Base-by-base conservation (phyloP, 2,797 vertebrate genomes). In the Percopsis omiscomaycus region DNA sequence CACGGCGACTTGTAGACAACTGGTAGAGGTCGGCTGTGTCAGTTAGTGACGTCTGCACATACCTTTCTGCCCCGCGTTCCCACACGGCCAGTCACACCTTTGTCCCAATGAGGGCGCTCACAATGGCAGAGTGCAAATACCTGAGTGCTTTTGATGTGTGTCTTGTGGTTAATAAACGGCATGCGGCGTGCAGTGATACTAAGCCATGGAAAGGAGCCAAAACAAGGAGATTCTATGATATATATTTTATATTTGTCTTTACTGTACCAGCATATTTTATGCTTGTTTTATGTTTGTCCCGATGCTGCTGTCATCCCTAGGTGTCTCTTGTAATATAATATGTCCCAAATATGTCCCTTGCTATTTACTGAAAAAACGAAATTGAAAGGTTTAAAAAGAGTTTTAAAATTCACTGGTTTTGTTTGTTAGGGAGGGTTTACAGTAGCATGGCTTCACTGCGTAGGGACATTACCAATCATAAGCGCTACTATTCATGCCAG, bases 101-200 rank as follows among this genome's bases (percentile, higher is more conserved):
- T 54, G 66, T 76, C 61, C 73, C 6, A 6, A 75, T 1, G 81
- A 74, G 59, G 60, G 27, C 32, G 44, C 66, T 54, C 58, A 68
- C 77, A 69, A 78, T 68, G 80, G 82, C 76, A 60, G 59, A 71
- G 81, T 27, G 75, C 74, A 82, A 84, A 84, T 71, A 59, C 71
- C 55, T 28, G 57, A 68, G 59, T 28, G 52, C 57, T 13, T 55
- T 57, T 9, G 29, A 63, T 66, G 72, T 48, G 52, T 62, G 37
- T 8, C 9, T 42, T 61, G 73, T 56, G 57, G 48, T 57, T 74
- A 8, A 9, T 42, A 51, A 54, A 64, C 28, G 44, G 67, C 48
- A 46, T 55, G 57, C 16, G 44, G 29, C 52, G 51, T 48, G 45
- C 30, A 14, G 15, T 14, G 30, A 28, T 30, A 42, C 28, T 16